These are phyloP conservation scores for Rhinolophus ferrumequinum DNA, from an alignment of 2,113 vertebrate genomes.

Conservation along the genomic window DNA sequence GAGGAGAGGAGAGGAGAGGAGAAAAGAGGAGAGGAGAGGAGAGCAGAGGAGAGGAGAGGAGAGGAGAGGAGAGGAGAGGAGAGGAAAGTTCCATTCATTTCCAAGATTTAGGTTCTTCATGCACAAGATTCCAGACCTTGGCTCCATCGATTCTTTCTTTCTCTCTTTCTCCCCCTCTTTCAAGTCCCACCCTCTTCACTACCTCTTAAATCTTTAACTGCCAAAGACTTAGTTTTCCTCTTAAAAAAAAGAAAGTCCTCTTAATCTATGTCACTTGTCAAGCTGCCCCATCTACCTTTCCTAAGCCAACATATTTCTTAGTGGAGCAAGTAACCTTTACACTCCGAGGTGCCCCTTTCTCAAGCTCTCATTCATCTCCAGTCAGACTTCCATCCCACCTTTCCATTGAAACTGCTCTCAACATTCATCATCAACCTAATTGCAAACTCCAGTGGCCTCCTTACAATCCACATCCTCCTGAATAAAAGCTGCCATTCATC, in stretches of 20 bases:
- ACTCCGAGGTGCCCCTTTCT: background rate
- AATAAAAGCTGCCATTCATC: background rate
- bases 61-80: background rate
- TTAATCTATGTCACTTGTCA: background rate
- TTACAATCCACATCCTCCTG: background rate
- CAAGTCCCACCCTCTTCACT: background rate
- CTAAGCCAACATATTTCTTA: background rate
- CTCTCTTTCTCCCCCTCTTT: background rate
- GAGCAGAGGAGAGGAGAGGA: background rate
- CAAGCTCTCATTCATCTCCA: background rate
- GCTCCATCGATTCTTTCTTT: background rate
- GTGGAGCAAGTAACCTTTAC: background rate
- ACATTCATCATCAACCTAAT: background rate
- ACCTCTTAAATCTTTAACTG: background rate
- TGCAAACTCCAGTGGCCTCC: background rate
- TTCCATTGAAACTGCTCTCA: background rate
- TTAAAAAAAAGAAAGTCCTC: background rate
- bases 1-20: background rate
- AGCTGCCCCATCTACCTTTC: background rate
- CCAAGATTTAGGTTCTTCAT: background rate
- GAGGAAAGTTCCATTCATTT: background rate
- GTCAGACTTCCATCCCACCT: background rate
- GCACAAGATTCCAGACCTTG: background rate
- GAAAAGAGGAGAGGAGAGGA: background rate
- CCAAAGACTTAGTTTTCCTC: background rate